Base-by-base conservation (phyloP, 2,888 invertebrate species). In the Pollenia griseotomentosa region DNA sequence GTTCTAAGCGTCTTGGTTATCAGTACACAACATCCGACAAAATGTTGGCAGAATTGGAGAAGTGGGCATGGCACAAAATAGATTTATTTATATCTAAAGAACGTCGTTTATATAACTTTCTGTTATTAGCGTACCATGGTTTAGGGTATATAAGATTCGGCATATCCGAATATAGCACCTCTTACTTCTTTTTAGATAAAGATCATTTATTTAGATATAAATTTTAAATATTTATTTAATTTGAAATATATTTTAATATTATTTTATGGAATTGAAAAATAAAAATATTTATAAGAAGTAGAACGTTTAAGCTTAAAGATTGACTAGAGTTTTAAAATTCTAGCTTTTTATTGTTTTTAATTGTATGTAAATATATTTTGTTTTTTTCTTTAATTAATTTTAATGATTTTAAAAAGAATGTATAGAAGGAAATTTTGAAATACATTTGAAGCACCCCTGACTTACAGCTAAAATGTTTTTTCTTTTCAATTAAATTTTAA, bases 271-370 rank as follows among this genome's bases (percentile, higher is more conserved):
- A 74, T 85, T 85, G 61, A 63, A 85, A 74, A 79, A 74, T 61
- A 74, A 57, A 61, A 51, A 59, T 48, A 46, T 71, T 33, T 46
- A 74, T 55, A 48, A 57, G 46, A 48, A 57, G 46, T 46, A 80
- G 74, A 80, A 85, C 61, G 59, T 84, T 87, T 87, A 84, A 82
- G 84, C 73, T 87, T 87, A 84, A 53, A 87, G 84, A 87, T 87
- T 87, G 87, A 87, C 87, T 87, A 87, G 86, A 88, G 88, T 82
- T 79, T 86, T 82, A 71, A 81, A 86, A 82, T 84, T 88, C 87
- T 85, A 77, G 83, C 77, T 70, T 82, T 85, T 81, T 12, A 70
- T 75, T 79, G 19, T 61, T 86, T 73, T 86, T 80, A 79, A 66
- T 71, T 68, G 46, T 74, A 65, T 70, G n/a, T 74, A 65, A 68